Base-by-base conservation (phyloP, 1,140 invertebrate genomes). In the Coboldia fuscipes region DNA sequence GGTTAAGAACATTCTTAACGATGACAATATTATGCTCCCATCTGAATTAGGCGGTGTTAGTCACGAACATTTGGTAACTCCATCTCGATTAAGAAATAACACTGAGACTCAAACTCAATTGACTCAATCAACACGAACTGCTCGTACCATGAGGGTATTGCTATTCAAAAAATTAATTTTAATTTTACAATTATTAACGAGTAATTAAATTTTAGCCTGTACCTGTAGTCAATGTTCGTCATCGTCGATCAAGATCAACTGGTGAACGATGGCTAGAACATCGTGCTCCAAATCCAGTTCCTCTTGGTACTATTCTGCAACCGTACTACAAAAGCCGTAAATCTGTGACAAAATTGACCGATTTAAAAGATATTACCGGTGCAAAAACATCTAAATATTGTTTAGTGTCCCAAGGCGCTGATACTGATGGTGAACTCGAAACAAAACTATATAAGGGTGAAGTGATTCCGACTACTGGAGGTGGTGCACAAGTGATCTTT, bases 371-470 rank as follows among this genome's bases (percentile, higher is more conserved):
- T 48, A 63, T 89, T 17, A 68, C 66, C 0, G 69, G 70, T 37
- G 62, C 70, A 3, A 75, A 78, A 39, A 74, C 74, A 19, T 77
- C 72, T 1, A 89, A 89, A 51, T 97, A 97, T 52, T 80, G 84
- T 39, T 60, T 97, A 1, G 75, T 90, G 17, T 76, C 85, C 1
- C 90, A 97, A 58, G 77, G 88, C 42, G 73, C 80, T 26, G 86
- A 94, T 51, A 75, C 77, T 0, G 75, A 81, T 45, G 93, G 90
- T 0, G 84, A 92, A 51, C 55, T 97, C 2, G 83, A 90, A 57
- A 97, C 90, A 0, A 82, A 82, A 45, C 47, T 96, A 24, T 85
- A 84, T 45, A 98, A 97, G 70, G 89, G 75, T 28, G 82, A 96
- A 54, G 78, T 97, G 19, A 63, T 94, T 12, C 85, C 84, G 9